Evolutionary conservation across 2,888 invertebrate genomes (phyloP).

Genomic region (Nineta flava): DNA sequence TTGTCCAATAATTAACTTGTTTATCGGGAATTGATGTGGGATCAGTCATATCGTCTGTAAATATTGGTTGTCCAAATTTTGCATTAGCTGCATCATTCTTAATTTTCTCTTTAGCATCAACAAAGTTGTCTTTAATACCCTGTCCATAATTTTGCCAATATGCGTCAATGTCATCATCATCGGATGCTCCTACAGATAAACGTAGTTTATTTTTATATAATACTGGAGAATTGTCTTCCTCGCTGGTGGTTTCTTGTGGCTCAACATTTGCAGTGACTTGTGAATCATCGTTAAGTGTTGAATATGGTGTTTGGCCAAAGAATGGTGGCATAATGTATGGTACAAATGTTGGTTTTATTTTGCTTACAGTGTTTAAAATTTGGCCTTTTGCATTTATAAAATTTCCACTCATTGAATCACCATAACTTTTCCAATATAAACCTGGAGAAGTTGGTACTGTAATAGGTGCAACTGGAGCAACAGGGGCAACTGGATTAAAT

Average conservation of each 20-base stretch:
- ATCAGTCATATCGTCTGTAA: not conserved
- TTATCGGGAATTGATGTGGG: not conserved
- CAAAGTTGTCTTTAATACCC: not conserved
- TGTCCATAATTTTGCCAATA: conserved; percentile 2
- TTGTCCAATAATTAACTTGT: not conserved
- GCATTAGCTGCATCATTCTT: not conserved
- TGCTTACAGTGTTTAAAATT: not conserved
- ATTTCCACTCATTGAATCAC: not conserved
- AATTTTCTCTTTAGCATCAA: not conserved
- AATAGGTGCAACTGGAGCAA: not conserved
- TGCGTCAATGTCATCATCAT: not conserved
- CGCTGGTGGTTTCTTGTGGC: not conserved
- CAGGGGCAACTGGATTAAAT: not conserved
- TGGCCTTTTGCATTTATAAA: not conserved
- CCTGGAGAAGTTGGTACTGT: not conserved
- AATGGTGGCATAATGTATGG: not conserved
- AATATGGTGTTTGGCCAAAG: not conserved
- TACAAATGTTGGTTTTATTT: not conserved
- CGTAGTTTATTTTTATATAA: not conserved
- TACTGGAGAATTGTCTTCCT: not conserved
- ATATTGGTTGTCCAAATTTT: not conserved
- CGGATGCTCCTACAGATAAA: not conserved
- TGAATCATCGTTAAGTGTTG: not conserved
- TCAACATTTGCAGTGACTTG: not conserved
- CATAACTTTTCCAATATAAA: not conserved